Conservation (phyloP, 2,797 vertebrate genomes). For the Nyctibius grandis region DNA sequence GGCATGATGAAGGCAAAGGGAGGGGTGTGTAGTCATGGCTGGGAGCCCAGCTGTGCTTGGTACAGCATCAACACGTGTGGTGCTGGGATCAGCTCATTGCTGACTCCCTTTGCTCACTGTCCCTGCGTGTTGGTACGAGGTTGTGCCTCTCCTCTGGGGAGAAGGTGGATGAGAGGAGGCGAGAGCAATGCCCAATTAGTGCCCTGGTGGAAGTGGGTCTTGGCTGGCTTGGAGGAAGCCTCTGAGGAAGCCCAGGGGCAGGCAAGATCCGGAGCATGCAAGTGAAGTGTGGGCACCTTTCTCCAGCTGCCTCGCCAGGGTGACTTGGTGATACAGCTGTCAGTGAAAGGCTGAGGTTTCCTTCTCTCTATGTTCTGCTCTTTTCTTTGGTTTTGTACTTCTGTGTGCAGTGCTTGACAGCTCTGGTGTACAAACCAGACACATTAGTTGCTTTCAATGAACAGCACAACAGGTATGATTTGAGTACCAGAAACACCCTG, state of each 20-base stretch:
- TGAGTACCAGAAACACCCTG: background rate
- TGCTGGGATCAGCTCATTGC: fast-evolving
- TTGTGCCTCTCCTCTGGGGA: background rate
- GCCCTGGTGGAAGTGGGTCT: background rate
- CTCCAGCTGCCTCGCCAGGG: background rate
- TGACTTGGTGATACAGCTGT: fast-evolving
- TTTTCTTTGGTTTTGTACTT: background rate
- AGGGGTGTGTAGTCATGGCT: background rate
- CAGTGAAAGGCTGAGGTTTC: background rate
- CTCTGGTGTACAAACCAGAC: background rate
- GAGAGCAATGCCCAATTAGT: fast-evolving
- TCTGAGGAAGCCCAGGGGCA: background rate
- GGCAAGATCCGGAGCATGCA: fast-evolving
- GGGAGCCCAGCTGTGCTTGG: background rate
- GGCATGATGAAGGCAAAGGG: background rate
- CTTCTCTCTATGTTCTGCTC: too few species aligned
- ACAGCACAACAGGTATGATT: background rate
- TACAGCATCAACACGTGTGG: fast-evolving
- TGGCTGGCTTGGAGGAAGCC: background rate
- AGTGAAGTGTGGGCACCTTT: fast-evolving
- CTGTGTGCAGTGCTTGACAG: fast-evolving
- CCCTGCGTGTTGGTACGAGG: fast-evolving
- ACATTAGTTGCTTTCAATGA: background rate
- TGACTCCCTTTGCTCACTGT: background rate
- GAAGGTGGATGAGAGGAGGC: background rate